These are phyloP conservation scores for Pocillopora grandis DNA, from an alignment of 92 coral and sea anemone genomes.

Conservation along the genomic window DNA sequence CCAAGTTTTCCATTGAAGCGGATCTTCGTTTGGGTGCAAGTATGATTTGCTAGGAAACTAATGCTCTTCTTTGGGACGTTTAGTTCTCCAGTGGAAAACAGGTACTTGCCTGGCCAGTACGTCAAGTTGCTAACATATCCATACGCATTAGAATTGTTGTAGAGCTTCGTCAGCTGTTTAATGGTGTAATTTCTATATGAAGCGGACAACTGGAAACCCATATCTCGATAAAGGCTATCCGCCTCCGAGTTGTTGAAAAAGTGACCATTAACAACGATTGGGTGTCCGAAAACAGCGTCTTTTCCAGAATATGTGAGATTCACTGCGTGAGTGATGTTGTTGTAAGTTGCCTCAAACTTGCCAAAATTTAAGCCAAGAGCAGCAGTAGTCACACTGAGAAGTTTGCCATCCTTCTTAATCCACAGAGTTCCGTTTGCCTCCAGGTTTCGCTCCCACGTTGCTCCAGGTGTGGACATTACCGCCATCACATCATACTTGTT, in stretches of 20 bases:
- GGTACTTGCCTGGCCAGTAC: constrained; percentile 93
- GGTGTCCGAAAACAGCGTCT: constrained; percentile 74
- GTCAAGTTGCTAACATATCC: constrained; percentile 86
- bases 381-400: constrained; percentile 76
- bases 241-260: constrained; percentile 73
- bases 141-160: constrained; percentile 76
- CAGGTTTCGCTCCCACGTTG: constrained; percentile 91
- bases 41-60: constrained; percentile 74
- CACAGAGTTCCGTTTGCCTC: constrained; percentile 85
- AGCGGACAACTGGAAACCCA: constrained; percentile 81
- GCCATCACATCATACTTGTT: constrained; percentile 77
- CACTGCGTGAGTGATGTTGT: constrained; percentile 82
- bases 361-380: constrained; percentile 91
- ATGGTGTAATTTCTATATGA: constrained; percentile 88
- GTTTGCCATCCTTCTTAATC: constrained; percentile 74
- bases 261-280: constrained; percentile 81
- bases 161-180: constrained; percentile 73
- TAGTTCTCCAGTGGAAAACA: constrained; percentile 80
- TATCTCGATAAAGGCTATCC: constrained; percentile 57
- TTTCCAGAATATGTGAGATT: constrained; percentile 84
- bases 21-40: constrained; percentile 83
- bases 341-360: constrained; percentile 86
- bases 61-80: constrained; percentile 69
- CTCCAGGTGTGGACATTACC: constrained; percentile 87
- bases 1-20: constrained; percentile 77